Evolutionary conservation across 2,888 invertebrate genomes (phyloP), one percentile per base, ranked within the genome.

Genomic region (Acronicta aceris): DNA sequence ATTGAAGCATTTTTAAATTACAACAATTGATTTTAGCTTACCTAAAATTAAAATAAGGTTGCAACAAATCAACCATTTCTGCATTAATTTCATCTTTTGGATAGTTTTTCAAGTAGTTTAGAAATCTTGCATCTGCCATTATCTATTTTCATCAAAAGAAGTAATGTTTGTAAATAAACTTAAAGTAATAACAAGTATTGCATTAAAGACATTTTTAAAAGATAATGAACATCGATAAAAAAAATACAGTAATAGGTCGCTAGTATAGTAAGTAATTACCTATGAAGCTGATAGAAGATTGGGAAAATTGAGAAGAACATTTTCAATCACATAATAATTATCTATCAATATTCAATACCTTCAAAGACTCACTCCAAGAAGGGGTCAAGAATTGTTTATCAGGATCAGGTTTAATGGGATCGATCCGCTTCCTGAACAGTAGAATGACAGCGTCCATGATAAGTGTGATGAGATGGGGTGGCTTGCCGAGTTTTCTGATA

Each of bases 361-460:
- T 98, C 25, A 98, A 91, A 0, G 98, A 98, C 83, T 98, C 98
- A 3, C 90, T 89, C 98, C 98, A 98, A 0, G 98, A 98, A 5
- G 98, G 95, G 10, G 94, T 90, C n/a, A 97, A 84, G 85, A 97
- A 98, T 17, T 95, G 93, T 84, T 96, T 96, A 27, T 98, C 98
- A 0, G 86, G 84, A 88, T 98, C 98, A 0, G 96, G 95, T 71
- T 95, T 96, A 0, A 97, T 96, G 0, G 96, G 89, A 61, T 97
- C 97, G 10, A 98, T 82, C 79, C 95, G 96, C 73, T 96, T 96
- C 83, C 97, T 97, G 86, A 98, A 98, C 55, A 98, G 95, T 62
- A 98, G 95, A 50, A 97, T 85, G 2, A 98, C 98, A 72, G 96
- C 97, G 81, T 98, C 98, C 98, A 98, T 98, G 85, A 98, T 98